phyloP scores from a whole-genome alignment of 2,113 vertebrate genomes.

The Terrapene triunguis region DNA sequence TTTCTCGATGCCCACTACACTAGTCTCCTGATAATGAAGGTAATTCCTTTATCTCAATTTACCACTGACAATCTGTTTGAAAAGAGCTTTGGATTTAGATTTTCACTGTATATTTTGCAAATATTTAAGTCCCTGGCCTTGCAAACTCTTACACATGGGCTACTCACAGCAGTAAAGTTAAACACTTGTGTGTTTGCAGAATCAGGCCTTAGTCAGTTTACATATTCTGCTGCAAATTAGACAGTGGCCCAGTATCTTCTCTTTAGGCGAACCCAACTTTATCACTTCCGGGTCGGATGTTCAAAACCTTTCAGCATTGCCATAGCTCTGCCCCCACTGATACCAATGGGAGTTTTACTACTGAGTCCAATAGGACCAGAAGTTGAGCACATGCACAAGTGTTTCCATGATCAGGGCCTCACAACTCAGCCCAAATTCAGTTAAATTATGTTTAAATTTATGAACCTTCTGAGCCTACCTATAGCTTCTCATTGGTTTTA shows the following conservation, averaged over 20 bases:
- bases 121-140: neutral
- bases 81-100: neutral
- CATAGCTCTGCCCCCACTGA: neutral
- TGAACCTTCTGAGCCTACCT: neutral
- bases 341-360: neutral
- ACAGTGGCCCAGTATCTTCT: neutral
- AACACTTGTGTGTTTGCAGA: neutral
- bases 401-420: neutral
- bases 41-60: neutral
- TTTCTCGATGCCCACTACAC: neutral
- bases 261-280: neutral
- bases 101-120: neutral
- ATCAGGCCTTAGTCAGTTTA: neutral
- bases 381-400: neutral
- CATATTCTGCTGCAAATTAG: neutral
- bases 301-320: neutral
- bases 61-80: neutral
- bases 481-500: neutral
- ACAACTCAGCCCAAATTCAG: neutral
- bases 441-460: too few species aligned
- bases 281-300: neutral
- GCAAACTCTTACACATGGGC: neutral
- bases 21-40: accelerated
- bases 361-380: neutral
- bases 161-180: neutral